Evolutionary conservation across 2,797 vertebrate genomes (phyloP).

Genomic region (Chrysocyon brachyurus): DNA sequence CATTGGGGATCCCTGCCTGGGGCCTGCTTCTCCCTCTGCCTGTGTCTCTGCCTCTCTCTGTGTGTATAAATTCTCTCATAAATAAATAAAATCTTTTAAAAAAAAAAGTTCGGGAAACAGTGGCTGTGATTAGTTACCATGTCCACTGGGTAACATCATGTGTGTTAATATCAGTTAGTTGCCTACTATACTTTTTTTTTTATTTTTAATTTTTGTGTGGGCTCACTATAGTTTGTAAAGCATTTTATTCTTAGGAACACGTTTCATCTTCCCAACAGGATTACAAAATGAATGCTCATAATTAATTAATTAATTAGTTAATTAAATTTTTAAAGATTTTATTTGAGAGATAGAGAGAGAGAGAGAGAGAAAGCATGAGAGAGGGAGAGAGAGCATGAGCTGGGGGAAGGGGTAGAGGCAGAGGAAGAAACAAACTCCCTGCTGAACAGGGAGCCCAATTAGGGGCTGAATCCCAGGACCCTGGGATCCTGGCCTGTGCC

Average conservation of each 20-base stretch:
- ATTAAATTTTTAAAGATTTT: neutral
- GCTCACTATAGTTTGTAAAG: neutral
- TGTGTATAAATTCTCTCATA: too few species aligned
- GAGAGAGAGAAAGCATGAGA: too few species aligned
- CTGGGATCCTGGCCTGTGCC: neutral
- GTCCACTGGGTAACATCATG: neutral
- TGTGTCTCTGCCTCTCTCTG: too few species aligned
- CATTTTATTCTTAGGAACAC: neutral
- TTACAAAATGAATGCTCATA: neutral
- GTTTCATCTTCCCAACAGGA: neutral
- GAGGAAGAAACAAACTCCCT: neutral
- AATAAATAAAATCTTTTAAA: too few species aligned
- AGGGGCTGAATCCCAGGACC: neutral
- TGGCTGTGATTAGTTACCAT: neutral
- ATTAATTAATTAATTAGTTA: neutral
- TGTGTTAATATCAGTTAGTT: neutral
- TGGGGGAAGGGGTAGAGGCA: neutral
- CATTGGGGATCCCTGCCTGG: too few species aligned
- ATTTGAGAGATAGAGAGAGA: neutral
- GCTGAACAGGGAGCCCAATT: neutral
- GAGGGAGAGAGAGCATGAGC: neutral
- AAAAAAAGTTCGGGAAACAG: too few species aligned
- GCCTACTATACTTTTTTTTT: neutral
- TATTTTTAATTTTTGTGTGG: neutral
- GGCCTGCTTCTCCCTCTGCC: too few species aligned